Conservation (phyloP, 1,140 invertebrate species). For the Eurosta solidaginis region DNA sequence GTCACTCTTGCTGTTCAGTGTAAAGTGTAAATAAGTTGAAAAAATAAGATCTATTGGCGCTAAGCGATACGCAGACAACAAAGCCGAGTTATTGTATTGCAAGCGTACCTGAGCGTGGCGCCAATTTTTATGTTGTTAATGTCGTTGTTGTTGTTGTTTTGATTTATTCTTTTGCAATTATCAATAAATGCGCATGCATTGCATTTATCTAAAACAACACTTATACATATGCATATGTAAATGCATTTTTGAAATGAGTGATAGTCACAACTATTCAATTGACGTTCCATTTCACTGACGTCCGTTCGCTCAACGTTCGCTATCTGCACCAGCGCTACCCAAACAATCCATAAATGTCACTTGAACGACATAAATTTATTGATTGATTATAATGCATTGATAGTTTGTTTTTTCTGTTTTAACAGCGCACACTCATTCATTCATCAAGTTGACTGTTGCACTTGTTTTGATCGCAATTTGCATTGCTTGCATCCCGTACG, state of each 20-base stretch:
- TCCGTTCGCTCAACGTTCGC: not conserved
- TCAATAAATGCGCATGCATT: not conserved
- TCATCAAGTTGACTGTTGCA: not conserved
- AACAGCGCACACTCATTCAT: not conserved
- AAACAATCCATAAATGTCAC: constrained; percentile 33
- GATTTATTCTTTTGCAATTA: not conserved
- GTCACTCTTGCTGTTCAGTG: not conserved
- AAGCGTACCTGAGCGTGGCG: not conserved
- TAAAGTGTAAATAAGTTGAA: no score
- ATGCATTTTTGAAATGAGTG: not conserved
- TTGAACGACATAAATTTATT: constrained; percentile 35
- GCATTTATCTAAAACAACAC: not conserved
- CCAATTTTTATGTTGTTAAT: not conserved
- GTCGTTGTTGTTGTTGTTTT: not conserved
- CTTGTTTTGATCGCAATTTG: constrained; percentile 19
- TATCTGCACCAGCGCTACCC: not conserved
- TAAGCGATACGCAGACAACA: constrained; percentile 4
- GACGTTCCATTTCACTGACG: not conserved
- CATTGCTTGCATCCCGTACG: no score
- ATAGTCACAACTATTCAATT: not conserved
- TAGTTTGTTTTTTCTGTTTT: not conserved
- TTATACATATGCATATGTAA: not conserved
- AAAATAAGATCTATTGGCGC: no score
- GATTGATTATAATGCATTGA: constrained; percentile 33
- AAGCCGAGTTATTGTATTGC: constrained; percentile 2